Evolutionary conservation across 2,888 invertebrate genomes (phyloP).

Genomic region (Pterobdella sp.): DNA sequence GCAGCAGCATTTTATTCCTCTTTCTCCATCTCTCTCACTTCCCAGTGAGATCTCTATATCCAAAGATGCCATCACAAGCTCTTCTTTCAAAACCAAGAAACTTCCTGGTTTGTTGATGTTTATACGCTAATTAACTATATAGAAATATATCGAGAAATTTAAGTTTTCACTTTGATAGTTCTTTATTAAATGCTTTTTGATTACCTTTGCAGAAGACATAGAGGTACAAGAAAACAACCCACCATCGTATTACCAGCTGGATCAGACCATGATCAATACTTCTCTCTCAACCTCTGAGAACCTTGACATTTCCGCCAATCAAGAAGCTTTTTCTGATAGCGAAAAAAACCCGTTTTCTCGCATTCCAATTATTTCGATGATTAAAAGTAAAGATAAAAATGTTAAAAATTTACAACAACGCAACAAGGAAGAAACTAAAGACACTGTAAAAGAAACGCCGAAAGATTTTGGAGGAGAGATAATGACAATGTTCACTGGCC

Average conservation of each 20-base stretch:
- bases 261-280: background rate
- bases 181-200: background rate
- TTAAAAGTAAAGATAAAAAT: slow-evolving; percentile 17
- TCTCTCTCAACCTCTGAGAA: background rate
- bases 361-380: slow-evolving; percentile 22
- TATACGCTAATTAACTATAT: background rate
- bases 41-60: slow-evolving; percentile 33
- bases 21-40: slow-evolving; percentile 28
- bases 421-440: background rate
- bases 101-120: slow-evolving; percentile 59
- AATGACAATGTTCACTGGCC: background rate
- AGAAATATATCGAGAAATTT: background rate
- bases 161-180: background rate
- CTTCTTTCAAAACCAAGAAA: slow-evolving; percentile 92
- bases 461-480: slow-evolving; percentile 59
- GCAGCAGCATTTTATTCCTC: slow-evolving; percentile 67
- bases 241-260: background rate
- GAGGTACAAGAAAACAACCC: slow-evolving; percentile 15
- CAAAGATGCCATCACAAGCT: slow-evolving; percentile 94
- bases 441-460: slow-evolving; percentile 89
- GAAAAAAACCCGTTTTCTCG: slow-evolving; percentile 14
- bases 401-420: background rate
- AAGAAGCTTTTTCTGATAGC: background rate
- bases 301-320: background rate
- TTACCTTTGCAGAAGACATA: slow-evolving; percentile 25